Percentiles rank a stretch among this genome's conserved stretches.
These are phyloP conservation scores for Falcaria lacertinaria DNA, from an alignment of 2,888 invertebrate species.

Conservation along the genomic window DNA sequence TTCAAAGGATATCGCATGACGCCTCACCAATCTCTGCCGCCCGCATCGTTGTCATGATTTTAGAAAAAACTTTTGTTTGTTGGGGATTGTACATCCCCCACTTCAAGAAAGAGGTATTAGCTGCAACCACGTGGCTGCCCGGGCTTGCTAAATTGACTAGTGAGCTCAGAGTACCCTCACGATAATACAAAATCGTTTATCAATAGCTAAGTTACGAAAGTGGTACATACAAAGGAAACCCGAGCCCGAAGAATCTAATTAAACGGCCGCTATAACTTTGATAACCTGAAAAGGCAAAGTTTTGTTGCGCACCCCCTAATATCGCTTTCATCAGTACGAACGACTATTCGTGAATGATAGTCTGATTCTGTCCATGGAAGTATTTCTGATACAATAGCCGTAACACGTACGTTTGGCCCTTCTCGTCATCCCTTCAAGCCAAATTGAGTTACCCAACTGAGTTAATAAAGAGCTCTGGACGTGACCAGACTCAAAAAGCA, in stretches of 20 bases:
- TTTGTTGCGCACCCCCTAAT: constrained; percentile 15
- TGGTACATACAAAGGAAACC: not conserved
- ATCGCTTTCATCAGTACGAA: constrained; percentile 15
- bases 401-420: constrained; percentile 53
- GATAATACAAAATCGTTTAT: not conserved
- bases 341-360: constrained; percentile 22
- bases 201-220: not conserved
- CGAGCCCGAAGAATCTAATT: constrained; percentile 1
- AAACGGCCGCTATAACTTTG: not conserved
- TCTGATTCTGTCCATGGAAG: constrained; percentile 32
- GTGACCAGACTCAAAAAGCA: constrained; percentile 50
- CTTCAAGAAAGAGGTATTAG: too few relatives aligned
- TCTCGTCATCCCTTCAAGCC: constrained; percentile 66
- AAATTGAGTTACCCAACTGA: constrained; percentile 70
- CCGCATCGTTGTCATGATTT: too few relatives aligned
- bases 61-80: too few relatives aligned
- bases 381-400: constrained; percentile 41
- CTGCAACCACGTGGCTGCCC: too few relatives aligned
- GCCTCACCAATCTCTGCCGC: too few relatives aligned
- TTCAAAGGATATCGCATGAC: too few relatives aligned
- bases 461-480: constrained; percentile 65
- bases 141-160: too few relatives aligned
- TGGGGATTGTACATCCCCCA: too few relatives aligned
- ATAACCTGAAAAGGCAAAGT: constrained; percentile 7
- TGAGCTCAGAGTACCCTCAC: too few relatives aligned